These are phyloP conservation scores for Novumbra hubbsi DNA, from an alignment of 2,797 vertebrate species.

Conservation along the genomic window DNA sequence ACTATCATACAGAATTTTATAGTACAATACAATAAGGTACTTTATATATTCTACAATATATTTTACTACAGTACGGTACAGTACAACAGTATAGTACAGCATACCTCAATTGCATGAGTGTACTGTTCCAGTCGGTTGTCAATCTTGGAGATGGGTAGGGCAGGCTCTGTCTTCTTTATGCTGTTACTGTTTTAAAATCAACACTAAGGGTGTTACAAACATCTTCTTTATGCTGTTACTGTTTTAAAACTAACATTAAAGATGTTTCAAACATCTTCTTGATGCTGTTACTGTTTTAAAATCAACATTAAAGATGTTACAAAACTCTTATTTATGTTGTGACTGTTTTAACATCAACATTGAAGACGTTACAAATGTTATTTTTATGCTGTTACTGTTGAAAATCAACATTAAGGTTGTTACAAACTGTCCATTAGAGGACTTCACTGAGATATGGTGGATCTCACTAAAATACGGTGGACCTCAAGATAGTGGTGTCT, in stretches of 20 bases:
- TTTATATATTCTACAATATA: not conserved
- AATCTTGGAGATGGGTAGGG: conserved; percentile 81
- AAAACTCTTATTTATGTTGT: conserved; percentile 38
- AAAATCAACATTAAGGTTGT: conserved; percentile 5
- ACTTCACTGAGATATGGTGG: no score
- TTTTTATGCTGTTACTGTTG: conserved; percentile 65
- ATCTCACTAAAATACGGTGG: no score
- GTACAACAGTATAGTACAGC: not conserved
- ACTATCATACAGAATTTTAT: no score
- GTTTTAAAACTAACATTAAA: conserved; percentile 33
- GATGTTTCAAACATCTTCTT: no score
- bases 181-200: conserved; percentile 67
- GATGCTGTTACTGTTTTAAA: conserved; percentile 66
- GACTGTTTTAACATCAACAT: conserved; percentile 58
- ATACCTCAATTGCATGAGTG: conserved; percentile 88
- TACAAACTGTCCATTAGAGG: no score
- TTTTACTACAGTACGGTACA: not conserved
- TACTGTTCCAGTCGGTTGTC: conserved; percentile 88
- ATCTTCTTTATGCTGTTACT: conserved; percentile 60
- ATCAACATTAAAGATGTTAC: not conserved
- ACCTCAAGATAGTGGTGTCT: no score
- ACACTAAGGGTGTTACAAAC: no score
- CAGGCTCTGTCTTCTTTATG: conserved; percentile 78
- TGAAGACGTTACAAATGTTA: no score
- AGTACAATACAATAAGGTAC: not conserved